These are phyloP conservation scores for Strigamia crassipes DNA, from an alignment of 2,888 invertebrate species.

Conservation along the genomic window DNA sequence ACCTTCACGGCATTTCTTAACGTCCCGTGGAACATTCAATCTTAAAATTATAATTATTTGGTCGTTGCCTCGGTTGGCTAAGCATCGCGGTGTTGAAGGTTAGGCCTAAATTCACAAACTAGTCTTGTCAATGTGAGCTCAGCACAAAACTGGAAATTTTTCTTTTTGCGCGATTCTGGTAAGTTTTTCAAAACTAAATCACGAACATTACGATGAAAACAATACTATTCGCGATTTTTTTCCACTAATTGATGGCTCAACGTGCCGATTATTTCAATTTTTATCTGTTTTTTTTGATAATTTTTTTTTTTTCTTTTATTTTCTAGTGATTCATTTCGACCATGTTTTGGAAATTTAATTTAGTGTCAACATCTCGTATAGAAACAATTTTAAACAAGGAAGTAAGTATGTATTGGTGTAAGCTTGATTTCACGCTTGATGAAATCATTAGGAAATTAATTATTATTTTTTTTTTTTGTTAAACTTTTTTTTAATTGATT, in stretches of 20 bases:
- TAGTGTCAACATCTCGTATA: slow-evolving; percentile 72
- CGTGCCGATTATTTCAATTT: no score
- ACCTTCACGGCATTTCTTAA: background rate
- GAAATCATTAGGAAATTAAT: background rate
- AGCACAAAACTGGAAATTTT: background rate
- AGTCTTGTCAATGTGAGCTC: background rate
- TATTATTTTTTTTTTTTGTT: slow-evolving; percentile 28
- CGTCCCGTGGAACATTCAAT: background rate
- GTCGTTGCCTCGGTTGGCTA: background rate
- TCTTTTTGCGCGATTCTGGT: background rate
- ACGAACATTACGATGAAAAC: background rate
- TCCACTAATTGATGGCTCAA: background rate
- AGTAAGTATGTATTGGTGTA: slow-evolving; percentile 62
- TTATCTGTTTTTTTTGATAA: background rate
- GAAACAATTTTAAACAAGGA: slow-evolving; percentile 77
- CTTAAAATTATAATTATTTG: background rate
- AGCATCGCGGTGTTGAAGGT: background rate
- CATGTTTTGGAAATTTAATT: slow-evolving; percentile 85
- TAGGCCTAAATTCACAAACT: background rate
- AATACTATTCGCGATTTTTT: background rate
- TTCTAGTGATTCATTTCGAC: slow-evolving; percentile 46
- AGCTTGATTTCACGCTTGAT: background rate
- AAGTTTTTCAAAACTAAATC: background rate
- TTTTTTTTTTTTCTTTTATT: background rate
- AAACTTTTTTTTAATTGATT: background rate